phyloP scores from a whole-genome alignment of 2,113 vertebrate species.

The Ammospiza nelsoni region DNA sequence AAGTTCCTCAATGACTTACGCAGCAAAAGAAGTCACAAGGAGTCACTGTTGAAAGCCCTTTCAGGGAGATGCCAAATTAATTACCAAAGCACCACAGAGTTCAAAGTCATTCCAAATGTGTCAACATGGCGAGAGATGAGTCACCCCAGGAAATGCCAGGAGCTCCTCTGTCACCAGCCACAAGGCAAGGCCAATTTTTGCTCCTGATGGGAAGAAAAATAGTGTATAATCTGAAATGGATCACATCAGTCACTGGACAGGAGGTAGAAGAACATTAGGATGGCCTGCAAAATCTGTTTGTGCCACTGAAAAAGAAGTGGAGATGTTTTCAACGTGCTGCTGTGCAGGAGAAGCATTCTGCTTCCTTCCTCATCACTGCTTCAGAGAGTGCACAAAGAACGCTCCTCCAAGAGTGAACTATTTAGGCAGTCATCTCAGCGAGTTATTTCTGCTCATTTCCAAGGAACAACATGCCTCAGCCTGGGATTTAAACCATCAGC shows the following conservation, averaged over 20 bases:
- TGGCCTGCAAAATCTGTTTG: not conserved
- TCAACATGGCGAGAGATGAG: not conserved
- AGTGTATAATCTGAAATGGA: not conserved
- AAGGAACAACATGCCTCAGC: not conserved
- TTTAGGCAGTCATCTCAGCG: constrained; percentile 33
- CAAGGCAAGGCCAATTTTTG: not conserved
- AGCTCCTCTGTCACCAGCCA: constrained; percentile 41
- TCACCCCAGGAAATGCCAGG: constrained; percentile 56
- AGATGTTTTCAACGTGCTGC: not conserved
- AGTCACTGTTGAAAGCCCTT: not conserved
- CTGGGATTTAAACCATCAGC: constrained; percentile 40
- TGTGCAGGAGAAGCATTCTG: not conserved
- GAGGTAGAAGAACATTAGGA: not conserved
- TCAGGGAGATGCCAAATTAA: constrained; percentile 3
- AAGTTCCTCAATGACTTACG: not conserved
- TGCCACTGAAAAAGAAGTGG: not conserved
- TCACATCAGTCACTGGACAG: not conserved
- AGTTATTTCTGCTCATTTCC: constrained; percentile 42
- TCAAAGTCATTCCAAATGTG: not conserved
- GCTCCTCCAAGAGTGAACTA: constrained; percentile 42
- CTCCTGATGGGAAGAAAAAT: constrained; percentile 32
- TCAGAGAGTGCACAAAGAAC: not conserved
- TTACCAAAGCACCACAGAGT: constrained; percentile 20
- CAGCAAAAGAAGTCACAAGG: not conserved
- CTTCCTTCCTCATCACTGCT: constrained; percentile 16